Percentiles rank a stretch among this genome's conserved stretches.
phyloP scores from a whole-genome alignment of 2,113 vertebrate genomes.

The Calyptommatus sinebrachiatus region DNA sequence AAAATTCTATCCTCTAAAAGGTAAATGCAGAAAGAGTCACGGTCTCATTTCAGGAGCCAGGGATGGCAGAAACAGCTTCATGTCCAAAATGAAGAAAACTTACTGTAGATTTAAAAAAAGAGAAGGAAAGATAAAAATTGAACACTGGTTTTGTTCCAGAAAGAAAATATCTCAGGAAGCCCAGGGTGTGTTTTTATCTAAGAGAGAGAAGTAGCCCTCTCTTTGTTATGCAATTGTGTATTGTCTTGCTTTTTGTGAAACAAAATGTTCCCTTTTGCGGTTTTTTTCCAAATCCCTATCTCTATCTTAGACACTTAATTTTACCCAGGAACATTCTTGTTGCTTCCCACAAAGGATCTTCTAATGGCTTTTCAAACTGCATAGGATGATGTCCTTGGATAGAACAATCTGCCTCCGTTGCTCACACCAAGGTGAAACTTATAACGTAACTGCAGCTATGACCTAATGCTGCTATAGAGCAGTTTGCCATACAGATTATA shows the following conservation, averaged over 20 bases:
- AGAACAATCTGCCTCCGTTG: background rate
- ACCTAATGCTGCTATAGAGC: background rate
- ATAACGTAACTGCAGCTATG: background rate
- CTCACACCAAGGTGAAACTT: background rate
- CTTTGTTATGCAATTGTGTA: background rate
- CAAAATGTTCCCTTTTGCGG: background rate
- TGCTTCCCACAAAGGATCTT: background rate
- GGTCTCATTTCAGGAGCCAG: background rate
- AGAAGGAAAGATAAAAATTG: background rate
- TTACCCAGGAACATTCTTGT: background rate
- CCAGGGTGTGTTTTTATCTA: background rate
- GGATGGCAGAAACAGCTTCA: background rate
- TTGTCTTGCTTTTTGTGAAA: background rate
- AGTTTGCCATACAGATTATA: background rate
- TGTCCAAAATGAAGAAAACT: background rate
- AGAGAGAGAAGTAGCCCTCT: background rate
- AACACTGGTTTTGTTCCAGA: background rate
- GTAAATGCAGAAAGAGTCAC: too few species aligned
- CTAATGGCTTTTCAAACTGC: background rate
- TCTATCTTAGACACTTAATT: background rate
- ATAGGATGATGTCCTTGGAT: conserved; percentile 3
- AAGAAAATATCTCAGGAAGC: background rate
- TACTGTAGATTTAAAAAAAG: background rate
- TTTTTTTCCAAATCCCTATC: background rate
- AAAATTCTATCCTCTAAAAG: too few species aligned